phyloP scores from a whole-genome alignment of 2,797 vertebrate species.

The Capromys pilorides region DNA sequence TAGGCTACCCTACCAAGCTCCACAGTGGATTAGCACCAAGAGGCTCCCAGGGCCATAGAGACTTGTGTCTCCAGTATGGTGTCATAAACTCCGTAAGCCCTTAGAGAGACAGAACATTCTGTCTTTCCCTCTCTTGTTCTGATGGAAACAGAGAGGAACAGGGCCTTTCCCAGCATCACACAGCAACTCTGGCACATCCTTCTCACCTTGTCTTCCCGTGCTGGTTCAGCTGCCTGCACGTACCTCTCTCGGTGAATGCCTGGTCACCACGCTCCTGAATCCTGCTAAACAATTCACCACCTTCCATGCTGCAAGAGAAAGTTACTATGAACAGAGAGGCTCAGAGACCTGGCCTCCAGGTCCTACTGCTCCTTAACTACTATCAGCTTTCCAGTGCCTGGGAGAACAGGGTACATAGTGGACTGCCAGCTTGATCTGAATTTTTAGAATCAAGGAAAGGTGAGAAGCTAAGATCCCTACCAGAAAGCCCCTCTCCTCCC shows the following conservation, averaged over 20 bases:
- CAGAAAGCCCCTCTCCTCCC: not conserved
- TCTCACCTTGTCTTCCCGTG: not conserved
- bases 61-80: not conserved
- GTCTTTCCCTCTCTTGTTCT: not conserved
- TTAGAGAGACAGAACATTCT: not conserved
- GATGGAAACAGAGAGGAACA: not conserved
- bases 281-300: constrained; percentile 96
- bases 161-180: not conserved
- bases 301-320: constrained; percentile 93
- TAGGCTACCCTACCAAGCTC: not conserved
- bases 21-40: not conserved
- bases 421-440: not conserved
- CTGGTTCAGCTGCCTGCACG: not conserved
- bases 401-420: not conserved
- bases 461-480: not conserved
- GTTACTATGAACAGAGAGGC: not conserved
- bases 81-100: not conserved
- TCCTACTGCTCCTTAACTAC: not conserved
- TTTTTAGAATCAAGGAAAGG: not conserved
- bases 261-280: constrained; percentile 98
- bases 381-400: not conserved
- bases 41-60: not conserved
- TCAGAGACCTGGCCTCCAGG: not conserved
- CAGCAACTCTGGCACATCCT: not conserved
- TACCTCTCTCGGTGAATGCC: constrained; percentile 98